phyloP scores from a whole-genome alignment of 2,888 invertebrate genomes.

The Aphrophora alni region DNA sequence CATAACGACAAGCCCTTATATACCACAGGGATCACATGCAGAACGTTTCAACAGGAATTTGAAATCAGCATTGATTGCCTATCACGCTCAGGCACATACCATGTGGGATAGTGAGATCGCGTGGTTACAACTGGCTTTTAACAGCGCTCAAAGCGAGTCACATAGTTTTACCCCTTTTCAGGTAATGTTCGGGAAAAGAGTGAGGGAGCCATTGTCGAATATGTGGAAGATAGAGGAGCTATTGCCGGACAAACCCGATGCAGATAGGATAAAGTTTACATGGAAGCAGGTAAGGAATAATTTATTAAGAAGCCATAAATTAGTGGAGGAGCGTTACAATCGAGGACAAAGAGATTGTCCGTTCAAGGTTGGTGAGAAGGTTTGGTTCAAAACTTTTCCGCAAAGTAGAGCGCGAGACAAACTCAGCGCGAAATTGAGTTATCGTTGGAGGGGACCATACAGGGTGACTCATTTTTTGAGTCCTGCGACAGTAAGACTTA shows the following conservation, averaged over 20 bases:
- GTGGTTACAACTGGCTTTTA: slow-evolving; percentile 16
- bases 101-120: slow-evolving; percentile 9
- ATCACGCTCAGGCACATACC: slow-evolving; percentile 12
- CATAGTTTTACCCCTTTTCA: neutral
- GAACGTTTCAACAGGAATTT: slow-evolving; percentile 11
- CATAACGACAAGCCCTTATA: neutral
- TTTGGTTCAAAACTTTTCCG: no score
- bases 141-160: neutral
- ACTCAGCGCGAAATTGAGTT: no score
- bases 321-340: no score
- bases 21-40: neutral
- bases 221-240: slow-evolving; percentile 2
- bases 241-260: neutral
- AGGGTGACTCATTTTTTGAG: no score
- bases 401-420: no score
- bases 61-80: slow-evolving; percentile 10
- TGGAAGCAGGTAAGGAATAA: no score
- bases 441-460: no score
- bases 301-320: no score
- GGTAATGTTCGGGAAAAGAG: neutral
- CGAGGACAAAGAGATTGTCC: no score
- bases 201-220: neutral
- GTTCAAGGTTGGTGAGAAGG: no score
- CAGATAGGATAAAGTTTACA: no score
- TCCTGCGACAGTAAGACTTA: no score